These are phyloP conservation scores for Apomyelois bistriatella DNA, from an alignment of 2,888 invertebrate genomes.

Conservation along the genomic window DNA sequence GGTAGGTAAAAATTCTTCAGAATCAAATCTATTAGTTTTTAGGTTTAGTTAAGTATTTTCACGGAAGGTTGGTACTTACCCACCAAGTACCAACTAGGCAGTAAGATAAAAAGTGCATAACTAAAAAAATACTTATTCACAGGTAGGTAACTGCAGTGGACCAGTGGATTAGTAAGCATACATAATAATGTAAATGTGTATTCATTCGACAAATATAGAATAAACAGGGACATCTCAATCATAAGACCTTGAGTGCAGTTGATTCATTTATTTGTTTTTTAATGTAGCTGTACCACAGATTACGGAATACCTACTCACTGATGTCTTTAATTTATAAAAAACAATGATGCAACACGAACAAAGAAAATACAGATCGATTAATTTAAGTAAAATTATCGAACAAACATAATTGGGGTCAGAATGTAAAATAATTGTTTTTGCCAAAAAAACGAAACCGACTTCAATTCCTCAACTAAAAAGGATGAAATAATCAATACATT, in stretches of 20 bases:
- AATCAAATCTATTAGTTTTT: too few species aligned
- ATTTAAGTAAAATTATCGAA: neutral
- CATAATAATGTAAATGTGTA: neutral
- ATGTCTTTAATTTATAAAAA: neutral
- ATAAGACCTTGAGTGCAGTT: neutral
- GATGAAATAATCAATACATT: too few species aligned
- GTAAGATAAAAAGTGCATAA: too few species aligned
- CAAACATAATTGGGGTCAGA: constrained; percentile 17
- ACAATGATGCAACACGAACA: neutral
- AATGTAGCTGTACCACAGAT: neutral
- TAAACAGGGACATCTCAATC: constrained; percentile 2
- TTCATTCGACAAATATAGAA: neutral
- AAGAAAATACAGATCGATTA: neutral
- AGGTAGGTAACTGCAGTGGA: too few species aligned
- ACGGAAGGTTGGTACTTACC: too few species aligned
- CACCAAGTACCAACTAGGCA: too few species aligned
- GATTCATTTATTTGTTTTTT: constrained; percentile 8
- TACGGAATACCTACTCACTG: neutral
- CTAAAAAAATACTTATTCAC: too few species aligned
- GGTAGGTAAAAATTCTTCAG: too few species aligned
- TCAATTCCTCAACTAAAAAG: too few species aligned
- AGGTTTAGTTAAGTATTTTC: too few species aligned
- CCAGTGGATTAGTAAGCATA: neutral
- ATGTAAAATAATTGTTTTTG: too few species aligned
- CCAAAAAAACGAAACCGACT: too few species aligned